Percentiles rank a stretch among this genome's conserved stretches.
These are phyloP conservation scores for Capreolus pygargus DNA, from an alignment of 2,113 vertebrate species.

Conservation along the genomic window DNA sequence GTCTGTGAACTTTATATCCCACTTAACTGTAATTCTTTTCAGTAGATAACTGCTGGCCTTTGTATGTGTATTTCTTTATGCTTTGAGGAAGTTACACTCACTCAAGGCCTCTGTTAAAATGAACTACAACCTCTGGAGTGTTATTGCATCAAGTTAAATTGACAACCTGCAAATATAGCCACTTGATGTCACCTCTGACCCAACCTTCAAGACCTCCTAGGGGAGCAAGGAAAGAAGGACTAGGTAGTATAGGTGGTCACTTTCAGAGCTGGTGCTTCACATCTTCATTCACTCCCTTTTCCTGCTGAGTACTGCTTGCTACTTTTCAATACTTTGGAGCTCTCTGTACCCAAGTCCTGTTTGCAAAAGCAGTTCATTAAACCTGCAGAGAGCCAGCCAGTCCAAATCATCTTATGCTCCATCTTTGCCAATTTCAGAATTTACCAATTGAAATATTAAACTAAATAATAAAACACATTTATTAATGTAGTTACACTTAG, in stretches of 20 bases:
- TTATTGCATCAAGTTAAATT: not conserved
- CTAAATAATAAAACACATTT: not conserved
- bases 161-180: not conserved
- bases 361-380: not conserved
- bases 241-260: not conserved
- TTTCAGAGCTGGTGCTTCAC: not conserved
- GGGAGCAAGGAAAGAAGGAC: not conserved
- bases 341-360: not conserved
- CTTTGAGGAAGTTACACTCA: not conserved
- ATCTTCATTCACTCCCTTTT: not conserved
- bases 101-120: not conserved
- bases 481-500: not conserved
- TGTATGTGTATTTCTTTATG: not conserved
- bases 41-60: not conserved
- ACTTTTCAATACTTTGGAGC: not conserved
- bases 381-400: not conserved
- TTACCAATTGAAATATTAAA: not conserved
- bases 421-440: not conserved
- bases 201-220: not conserved
- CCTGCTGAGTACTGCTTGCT: no score
- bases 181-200: not conserved
- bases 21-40: not conserved
- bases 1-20: not conserved
- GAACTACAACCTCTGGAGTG: not conserved
- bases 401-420: not conserved